Evolutionary conservation across 2,888 invertebrate genomes (phyloP).

Genomic region (Drosophila mimica): DNA sequence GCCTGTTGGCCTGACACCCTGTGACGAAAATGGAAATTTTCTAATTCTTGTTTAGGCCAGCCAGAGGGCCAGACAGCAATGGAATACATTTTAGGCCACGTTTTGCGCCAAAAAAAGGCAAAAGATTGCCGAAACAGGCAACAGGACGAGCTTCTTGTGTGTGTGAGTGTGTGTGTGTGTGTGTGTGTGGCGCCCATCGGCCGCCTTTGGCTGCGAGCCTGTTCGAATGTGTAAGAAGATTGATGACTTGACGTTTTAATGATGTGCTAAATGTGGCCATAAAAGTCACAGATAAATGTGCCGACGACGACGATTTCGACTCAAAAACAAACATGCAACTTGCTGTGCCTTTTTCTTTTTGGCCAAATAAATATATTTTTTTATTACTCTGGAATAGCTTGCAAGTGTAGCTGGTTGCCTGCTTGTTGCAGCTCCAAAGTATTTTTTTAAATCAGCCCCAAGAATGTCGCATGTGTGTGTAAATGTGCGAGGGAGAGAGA

Average conservation of each 20-base stretch:
- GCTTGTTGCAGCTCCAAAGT: constrained; percentile 65
- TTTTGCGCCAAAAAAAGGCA: constrained; percentile 9
- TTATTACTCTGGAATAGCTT: constrained; percentile 8
- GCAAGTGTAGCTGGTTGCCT: constrained; percentile 63
- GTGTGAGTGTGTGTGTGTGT: neutral
- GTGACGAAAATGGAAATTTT: constrained; percentile 85
- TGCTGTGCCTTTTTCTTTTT: neutral
- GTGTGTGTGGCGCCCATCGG: constrained; percentile 4
- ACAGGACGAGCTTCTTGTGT: neutral
- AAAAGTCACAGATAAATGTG: constrained; percentile 60
- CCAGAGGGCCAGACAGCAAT: constrained; percentile 13
- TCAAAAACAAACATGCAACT: neutral
- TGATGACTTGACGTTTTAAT: constrained; percentile 85
- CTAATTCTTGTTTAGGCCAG: constrained; percentile 62
- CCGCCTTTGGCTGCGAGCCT: constrained; percentile 77
- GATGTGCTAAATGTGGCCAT: constrained; percentile 80
- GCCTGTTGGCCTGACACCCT: constrained; percentile 80
- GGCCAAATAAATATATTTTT: neutral
- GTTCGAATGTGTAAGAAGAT: constrained; percentile 84
- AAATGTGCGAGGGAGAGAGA: neutral
- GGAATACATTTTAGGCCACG: constrained; percentile 16
- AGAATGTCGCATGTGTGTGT: constrained; percentile 17
- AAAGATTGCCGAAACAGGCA: constrained; percentile 30
- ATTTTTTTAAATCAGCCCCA: constrained; percentile 68
- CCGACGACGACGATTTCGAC: constrained; percentile 36